phyloP scores from a whole-genome alignment of 2,888 invertebrate species.

The Clitarchus hookeri region DNA sequence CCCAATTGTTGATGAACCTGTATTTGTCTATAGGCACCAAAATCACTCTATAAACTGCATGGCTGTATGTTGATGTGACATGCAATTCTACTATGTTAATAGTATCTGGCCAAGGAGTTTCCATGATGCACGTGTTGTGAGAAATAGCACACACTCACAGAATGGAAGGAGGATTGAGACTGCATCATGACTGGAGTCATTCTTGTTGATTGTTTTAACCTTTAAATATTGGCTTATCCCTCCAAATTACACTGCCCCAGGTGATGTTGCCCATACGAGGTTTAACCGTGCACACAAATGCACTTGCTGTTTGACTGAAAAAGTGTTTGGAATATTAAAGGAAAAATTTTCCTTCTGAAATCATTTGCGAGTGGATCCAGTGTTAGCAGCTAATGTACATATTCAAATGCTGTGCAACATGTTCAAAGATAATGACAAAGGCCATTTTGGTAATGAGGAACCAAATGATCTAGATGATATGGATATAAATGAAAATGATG shows the following conservation, averaged over 20 bases:
- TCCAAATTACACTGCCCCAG: neutral
- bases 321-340: neutral
- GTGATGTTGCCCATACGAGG: neutral
- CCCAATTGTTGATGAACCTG: slow-evolving; percentile 1
- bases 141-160: slow-evolving; percentile 10
- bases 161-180: neutral
- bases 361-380: neutral
- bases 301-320: neutral
- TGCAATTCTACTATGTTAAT: neutral
- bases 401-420: slow-evolving; percentile 7
- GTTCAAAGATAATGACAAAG: slow-evolving; percentile 5
- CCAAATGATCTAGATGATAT: neutral
- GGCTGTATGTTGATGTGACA: neutral
- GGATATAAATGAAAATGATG: neutral
- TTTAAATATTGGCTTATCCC: neutral
- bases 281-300: neutral
- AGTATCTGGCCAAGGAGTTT: neutral
- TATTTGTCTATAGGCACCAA: neutral
- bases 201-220: neutral
- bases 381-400: neutral
- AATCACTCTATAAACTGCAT: neutral
- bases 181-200: neutral
- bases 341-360: neutral
- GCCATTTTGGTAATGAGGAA: neutral
- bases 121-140: slow-evolving; percentile 6